Conservation (phyloP, 1,140 invertebrate species). For the Maconellicoccus hirsutus region DNA sequence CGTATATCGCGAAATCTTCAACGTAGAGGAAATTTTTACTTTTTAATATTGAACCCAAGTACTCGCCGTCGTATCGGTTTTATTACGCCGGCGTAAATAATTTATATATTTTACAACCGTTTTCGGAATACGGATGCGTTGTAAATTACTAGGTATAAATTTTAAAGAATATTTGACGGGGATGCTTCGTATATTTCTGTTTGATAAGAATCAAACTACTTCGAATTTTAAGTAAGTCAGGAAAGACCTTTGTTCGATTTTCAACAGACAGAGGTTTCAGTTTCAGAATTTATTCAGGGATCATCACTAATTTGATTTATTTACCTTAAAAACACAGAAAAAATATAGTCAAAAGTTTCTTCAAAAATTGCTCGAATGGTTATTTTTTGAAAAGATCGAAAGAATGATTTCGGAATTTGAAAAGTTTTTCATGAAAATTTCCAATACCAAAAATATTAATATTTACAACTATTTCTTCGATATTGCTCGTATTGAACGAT, state of each 20-base stretch:
- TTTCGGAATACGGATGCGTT: neutral
- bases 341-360: no score
- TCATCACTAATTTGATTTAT: no score
- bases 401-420: no score
- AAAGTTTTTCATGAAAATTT: no score
- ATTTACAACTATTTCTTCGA: no score
- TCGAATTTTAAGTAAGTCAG: neutral
- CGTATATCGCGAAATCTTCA: neutral
- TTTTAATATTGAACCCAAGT: neutral
- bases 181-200: neutral
- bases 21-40: neutral
- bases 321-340: no score
- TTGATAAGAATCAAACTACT: neutral
- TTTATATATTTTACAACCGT: neutral
- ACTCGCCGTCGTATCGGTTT: neutral
- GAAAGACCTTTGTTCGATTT: neutral
- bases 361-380: no score
- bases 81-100: neutral
- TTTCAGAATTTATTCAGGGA: no score
- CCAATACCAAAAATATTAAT: no score
- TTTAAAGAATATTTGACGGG: neutral
- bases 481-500: no score
- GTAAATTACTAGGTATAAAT: neutral
- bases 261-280: neutral
- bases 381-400: no score